Evolutionary conservation across 1,140 invertebrate species (phyloP).

Genomic region (Condylostylus longicornis): DNA sequence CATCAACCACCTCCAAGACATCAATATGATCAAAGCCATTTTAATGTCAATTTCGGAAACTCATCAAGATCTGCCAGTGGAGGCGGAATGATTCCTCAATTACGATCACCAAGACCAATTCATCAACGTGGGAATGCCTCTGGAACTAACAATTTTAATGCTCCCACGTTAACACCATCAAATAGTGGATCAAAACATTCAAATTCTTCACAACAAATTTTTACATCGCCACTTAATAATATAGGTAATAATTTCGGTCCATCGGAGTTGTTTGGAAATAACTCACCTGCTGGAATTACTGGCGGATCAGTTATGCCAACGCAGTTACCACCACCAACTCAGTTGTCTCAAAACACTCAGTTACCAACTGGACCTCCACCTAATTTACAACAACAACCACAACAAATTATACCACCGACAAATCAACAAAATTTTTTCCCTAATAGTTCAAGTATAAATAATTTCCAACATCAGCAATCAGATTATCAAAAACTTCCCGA

Average conservation of each 20-base stretch:
- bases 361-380: background rate
- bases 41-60: constrained; percentile 4
- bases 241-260: background rate
- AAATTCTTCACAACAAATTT: background rate
- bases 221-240: background rate
- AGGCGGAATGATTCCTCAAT: too few species aligned
- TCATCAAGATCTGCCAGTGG: constrained; percentile 9
- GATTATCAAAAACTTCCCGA: too few species aligned
- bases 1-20: background rate
- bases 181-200: too few species aligned
- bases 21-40: constrained; percentile 8
- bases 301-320: background rate
- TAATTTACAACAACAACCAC: too few species aligned
- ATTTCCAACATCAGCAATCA: too few species aligned
- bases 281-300: background rate
- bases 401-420: background rate
- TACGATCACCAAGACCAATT: constrained; percentile 7
- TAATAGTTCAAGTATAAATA: too few species aligned
- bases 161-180: too few species aligned
- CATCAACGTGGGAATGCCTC: constrained; percentile 3
- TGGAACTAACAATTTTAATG: background rate
- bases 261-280: background rate
- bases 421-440: background rate
- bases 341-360: background rate
- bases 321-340: background rate